Conservation (phyloP, 2,797 vertebrate genomes). For the Sparidentex hasta region DNA sequence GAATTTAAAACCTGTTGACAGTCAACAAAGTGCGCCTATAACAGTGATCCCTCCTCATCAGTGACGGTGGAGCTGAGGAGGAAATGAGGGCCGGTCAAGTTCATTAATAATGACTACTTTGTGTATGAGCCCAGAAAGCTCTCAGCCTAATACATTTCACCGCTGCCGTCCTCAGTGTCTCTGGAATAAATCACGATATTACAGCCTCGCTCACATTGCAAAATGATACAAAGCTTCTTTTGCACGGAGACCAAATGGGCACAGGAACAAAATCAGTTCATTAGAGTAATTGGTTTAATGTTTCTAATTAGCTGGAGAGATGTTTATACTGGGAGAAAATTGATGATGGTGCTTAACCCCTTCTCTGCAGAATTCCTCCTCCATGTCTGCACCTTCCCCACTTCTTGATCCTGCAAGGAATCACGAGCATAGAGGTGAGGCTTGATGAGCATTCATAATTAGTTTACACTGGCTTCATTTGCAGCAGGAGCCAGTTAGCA, state of each 20-base stretch:
- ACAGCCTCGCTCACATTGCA: conserved; percentile 36
- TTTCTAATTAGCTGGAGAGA: conserved; percentile 74
- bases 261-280: conserved; percentile 69
- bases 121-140: conserved; percentile 77
- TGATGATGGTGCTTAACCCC: conserved; percentile 46
- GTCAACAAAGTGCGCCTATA: conserved; percentile 22
- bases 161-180: conserved; percentile 58
- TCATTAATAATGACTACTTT: conserved; percentile 75
- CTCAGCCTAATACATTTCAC: conserved; percentile 74
- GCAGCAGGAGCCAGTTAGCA: conserved; percentile 25
- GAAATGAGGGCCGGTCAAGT: conserved; percentile 53
- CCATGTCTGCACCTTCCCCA: not conserved
- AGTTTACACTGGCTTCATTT: conserved; percentile 25
- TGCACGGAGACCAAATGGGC: conserved; percentile 46
- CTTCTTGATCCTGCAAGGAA: conserved; percentile 11
- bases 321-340: conserved; percentile 54
- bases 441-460: conserved; percentile 18
- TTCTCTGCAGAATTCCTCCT: conserved; percentile 48
- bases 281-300: conserved; percentile 80
- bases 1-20: conserved; percentile 11
- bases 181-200: conserved; percentile 79
- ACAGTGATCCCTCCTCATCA: conserved; percentile 30
- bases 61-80: conserved; percentile 39
- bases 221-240: conserved; percentile 65
- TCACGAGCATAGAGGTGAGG: not conserved